phyloP scores from a whole-genome alignment of 1,140 invertebrate genomes.

The Drosophila subobscura region DNA sequence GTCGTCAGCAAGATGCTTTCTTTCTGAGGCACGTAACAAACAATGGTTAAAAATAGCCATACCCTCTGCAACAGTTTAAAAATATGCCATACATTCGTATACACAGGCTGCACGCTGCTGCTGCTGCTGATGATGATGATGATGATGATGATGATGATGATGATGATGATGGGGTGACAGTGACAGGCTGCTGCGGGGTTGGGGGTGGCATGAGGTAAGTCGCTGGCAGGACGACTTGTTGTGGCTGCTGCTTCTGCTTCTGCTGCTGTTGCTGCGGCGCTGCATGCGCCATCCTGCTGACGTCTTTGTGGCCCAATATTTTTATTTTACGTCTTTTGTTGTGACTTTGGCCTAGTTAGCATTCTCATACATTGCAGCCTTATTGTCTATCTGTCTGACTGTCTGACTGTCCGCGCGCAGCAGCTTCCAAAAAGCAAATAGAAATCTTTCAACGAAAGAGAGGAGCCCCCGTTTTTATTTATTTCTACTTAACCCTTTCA shows the following conservation, averaged over 20 bases:
- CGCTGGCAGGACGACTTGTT: constrained; percentile 4
- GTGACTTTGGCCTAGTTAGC: constrained; percentile 64
- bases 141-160: neutral
- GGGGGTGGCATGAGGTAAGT: neutral
- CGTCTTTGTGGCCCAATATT: constrained; percentile 62
- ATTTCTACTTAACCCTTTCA: constrained; percentile 25
- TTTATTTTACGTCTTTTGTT: constrained; percentile 60
- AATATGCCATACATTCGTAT: neutral
- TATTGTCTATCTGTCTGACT: constrained; percentile 7
- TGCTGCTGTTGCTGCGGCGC: constrained; percentile 4
- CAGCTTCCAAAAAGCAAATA: constrained; percentile 18
- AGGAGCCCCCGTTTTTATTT: neutral
- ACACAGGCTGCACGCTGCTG: too few species aligned
- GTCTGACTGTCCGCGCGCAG: constrained; percentile 7
- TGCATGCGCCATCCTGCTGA: constrained; percentile 63
- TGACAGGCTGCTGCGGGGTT: constrained; percentile 8
- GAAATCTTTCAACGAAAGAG: constrained; percentile 1
- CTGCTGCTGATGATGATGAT: neutral
- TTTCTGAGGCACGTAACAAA: too few species aligned
- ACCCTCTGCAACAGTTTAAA: neutral
- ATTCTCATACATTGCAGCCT: constrained; percentile 45
- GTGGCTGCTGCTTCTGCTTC: constrained; percentile 23
- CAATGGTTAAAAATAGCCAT: too few species aligned
- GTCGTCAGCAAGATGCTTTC: too few species aligned
- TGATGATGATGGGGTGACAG: constrained; percentile 1